These are phyloP conservation scores for Micromys minutus DNA, from an alignment of 2,113 vertebrate species.

Conservation along the genomic window DNA sequence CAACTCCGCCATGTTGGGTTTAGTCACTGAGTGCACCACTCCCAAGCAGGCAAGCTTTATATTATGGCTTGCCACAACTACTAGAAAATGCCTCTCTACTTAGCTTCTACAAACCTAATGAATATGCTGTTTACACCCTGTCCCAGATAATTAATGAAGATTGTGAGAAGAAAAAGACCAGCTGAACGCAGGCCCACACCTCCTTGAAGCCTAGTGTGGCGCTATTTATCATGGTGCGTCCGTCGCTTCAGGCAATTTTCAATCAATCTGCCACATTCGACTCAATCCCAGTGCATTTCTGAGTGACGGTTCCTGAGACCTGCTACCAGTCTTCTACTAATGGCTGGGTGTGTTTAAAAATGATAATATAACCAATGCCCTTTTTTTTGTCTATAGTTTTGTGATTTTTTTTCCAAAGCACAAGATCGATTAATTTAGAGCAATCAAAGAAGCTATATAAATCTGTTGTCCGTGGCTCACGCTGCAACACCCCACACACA, in stretches of 20 bases:
- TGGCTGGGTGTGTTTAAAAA: slow-evolving; percentile 63
- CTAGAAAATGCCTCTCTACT: slow-evolving; percentile 21
- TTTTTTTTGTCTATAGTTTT: slow-evolving; percentile 51
- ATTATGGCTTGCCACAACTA: neutral
- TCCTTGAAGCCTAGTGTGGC: neutral
- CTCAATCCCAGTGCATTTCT: slow-evolving; percentile 73
- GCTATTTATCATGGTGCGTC: slow-evolving; percentile 57
- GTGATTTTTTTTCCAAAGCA: slow-evolving; percentile 22
- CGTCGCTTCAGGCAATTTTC: slow-evolving; percentile 69
- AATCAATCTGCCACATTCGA: slow-evolving; percentile 76
- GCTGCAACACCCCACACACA: neutral
- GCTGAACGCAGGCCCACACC: neutral
- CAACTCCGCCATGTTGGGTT: neutral
- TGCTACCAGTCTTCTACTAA: slow-evolving; percentile 58
- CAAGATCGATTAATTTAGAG: slow-evolving; percentile 53
- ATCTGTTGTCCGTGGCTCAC: neutral
- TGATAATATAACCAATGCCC: slow-evolving; percentile 41
- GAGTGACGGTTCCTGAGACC: slow-evolving; percentile 57
- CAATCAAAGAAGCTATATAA: slow-evolving; percentile 39
- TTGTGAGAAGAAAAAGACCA: neutral
- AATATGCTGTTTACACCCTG: slow-evolving; percentile 15
- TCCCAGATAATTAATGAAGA: slow-evolving; percentile 55
- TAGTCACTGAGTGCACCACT: neutral
- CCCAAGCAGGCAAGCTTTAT: neutral
- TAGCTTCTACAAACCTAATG: slow-evolving; percentile 21